phyloP scores from a whole-genome alignment of 2,888 invertebrate genomes.

The Dorcus parallelipipedus region DNA sequence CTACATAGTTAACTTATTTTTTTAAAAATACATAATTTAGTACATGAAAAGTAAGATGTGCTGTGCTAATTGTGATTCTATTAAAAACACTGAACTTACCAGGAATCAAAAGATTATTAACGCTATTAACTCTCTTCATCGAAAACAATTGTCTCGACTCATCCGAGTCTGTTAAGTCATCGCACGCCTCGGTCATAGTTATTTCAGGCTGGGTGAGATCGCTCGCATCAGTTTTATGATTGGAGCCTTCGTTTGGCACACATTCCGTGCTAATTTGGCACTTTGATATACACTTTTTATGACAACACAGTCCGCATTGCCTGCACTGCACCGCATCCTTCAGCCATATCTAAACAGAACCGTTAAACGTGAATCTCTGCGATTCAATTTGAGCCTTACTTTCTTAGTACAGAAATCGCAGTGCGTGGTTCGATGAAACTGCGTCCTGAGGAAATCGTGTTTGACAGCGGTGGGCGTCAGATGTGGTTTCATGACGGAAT shows the following conservation, averaged over 20 bases:
- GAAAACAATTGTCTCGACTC: slow-evolving; percentile 45
- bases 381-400: slow-evolving; percentile 48
- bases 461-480: slow-evolving; percentile 16
- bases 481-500: slow-evolving; percentile 16
- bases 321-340: slow-evolving; percentile 93
- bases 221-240: slow-evolving; percentile 29
- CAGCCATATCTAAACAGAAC: slow-evolving; percentile 76
- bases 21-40: no score
- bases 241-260: slow-evolving; percentile 26
- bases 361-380: background rate
- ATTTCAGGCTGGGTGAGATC: slow-evolving; percentile 48
- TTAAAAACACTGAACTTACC: slow-evolving; percentile 32
- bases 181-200: slow-evolving; percentile 47
- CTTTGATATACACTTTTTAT: slow-evolving; percentile 91
- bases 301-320: slow-evolving; percentile 86
- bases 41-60: no score
- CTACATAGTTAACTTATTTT: no score
- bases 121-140: slow-evolving; percentile 69
- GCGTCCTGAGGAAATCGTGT: slow-evolving; percentile 82
- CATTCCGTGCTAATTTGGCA: slow-evolving; percentile 74
- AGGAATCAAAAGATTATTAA: slow-evolving; percentile 66
- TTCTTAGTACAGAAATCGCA: slow-evolving; percentile 94
- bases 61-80: no score
- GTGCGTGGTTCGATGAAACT: slow-evolving; percentile 84
- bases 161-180: slow-evolving; percentile 37